Evolutionary conservation across 2,888 invertebrate genomes (phyloP).

Genomic region (Altica lythri): DNA sequence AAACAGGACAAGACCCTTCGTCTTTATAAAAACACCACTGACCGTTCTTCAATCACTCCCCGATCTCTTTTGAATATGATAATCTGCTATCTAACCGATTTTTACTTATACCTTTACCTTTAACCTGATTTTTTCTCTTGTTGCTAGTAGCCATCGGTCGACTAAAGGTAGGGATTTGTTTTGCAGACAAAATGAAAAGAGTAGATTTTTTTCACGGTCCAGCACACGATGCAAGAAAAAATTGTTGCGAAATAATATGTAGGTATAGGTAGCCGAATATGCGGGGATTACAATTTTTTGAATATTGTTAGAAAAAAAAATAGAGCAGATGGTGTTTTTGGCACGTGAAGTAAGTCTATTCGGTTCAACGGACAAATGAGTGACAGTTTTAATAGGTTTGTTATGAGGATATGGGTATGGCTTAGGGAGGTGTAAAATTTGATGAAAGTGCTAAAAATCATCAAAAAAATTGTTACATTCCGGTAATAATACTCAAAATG

Average conservation of each 20-base stretch:
- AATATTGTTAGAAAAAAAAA: conserved; percentile 32
- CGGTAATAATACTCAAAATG: no score
- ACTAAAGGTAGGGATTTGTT: conserved; percentile 28
- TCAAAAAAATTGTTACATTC: no score
- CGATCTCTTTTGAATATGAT: conserved; percentile 50
- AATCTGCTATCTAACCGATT: conserved; percentile 49
- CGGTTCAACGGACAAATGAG: conserved; percentile 40
- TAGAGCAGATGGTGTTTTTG: conserved; percentile 37
- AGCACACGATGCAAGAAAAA: conserved; percentile 35
- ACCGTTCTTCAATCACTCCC: conserved; percentile 49
- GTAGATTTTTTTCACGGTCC: conserved; percentile 37
- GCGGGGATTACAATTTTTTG: conserved; percentile 35
- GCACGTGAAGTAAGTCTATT: conserved; percentile 43
- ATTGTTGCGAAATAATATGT: conserved; percentile 25
- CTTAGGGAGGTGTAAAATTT: no score
- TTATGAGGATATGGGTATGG: conserved; percentile 11
- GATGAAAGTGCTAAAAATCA: no score
- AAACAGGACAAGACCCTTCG: conserved; percentile 39
- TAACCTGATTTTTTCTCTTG: conserved; percentile 35
- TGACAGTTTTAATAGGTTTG: conserved; percentile 29
- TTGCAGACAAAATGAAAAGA: conserved; percentile 29
- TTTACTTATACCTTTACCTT: conserved; percentile 42
- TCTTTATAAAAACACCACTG: conserved; percentile 47
- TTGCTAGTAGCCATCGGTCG: conserved; percentile 35
- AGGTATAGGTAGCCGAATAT: conserved; percentile 9